Evolutionary conservation across 1,140 invertebrate species (phyloP), one percentile per base, ranked within the genome.

Genomic region (Andricus grossulariae): DNA sequence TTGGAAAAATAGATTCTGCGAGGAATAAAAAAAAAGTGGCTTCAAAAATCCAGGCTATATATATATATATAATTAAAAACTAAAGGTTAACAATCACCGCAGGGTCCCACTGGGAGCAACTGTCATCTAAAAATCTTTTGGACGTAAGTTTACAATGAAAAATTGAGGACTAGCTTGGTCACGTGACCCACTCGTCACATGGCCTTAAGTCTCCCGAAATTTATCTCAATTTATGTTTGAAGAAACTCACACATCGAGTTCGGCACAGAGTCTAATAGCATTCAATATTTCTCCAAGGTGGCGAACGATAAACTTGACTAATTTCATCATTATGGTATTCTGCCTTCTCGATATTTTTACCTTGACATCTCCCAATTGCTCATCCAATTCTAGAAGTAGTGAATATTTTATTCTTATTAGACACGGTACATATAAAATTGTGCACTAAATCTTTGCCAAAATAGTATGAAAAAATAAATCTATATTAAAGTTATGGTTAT

Each of bases 301-400:
- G 82, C 95, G 92, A 73, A 94, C 87, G 18, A 97, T 92, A 50
- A 93, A 93, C 76, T 93, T 87, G 18, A 95, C 93, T 11, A 97
- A 89, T 45, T 93, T 89, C 84, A 95, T 92, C 92, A 97, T 94
- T 80, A 97, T 95, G 57, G 93, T 90, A 50, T 93, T 95, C 90
- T 97, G 95, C 76, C 95, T 93, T 72, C 96, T 94, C 81, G 94
- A 93, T 84, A 97, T 96, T 84, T 95, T 94, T 66, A 94, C 91
- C 78, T 95, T 92, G 73, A 95, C 94, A 88, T 97, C 96, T 13
- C 96, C 96, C 49, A 97, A 92, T 72, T 93, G 90, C 74, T 92
- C 88, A 88, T 98, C 96, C 76, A 97, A 83, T 88, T 97, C 96
- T 97, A 86, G n/a, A 92, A 88, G 32, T 25, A 32, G 74, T 71